Base-by-base conservation (phyloP, 2,113 vertebrate genomes). In the Tauraco erythrolophus region DNA sequence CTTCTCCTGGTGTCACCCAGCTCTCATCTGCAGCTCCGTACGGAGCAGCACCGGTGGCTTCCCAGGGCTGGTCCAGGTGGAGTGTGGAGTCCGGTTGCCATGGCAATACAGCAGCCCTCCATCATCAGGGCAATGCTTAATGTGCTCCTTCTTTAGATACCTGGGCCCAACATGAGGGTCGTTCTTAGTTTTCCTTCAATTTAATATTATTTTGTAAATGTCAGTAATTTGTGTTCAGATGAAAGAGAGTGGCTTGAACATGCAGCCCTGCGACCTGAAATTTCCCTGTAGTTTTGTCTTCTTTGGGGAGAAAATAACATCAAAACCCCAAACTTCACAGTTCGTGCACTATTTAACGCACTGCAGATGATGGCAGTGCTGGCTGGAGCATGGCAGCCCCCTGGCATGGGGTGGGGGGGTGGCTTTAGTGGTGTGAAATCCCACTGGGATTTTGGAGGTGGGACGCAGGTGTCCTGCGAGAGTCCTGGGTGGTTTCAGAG, bases 361-460 rank as follows among this genome's bases (percentile, higher is more conserved):
- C 31, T 10, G 18, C 31, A 16, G 39, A 0, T 1, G 0, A 1
- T 3, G 31, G 12, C 19, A 6, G 12, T 2, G 48, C 41, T 46
- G 82, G 4, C 24, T 33, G 60, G n/a, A 19, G 19, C 54, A 4
- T 4, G 43, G 66, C 77, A 50, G 25, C 79, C n/a, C 14, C 18
- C 35, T 9, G 54, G 31, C 21, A 4, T 11, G 31, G 10, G 5
- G 10, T 0, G 10, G 10, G 1, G 1, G 27, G 3, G 51, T 28
- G 70, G 46, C 41, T 54, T 41, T 41, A 18, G 56, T 10, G 56
- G 31, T 37, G 50, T 27, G 43, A 14, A 37, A 11, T 22, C 61
- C 46, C 33, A 3, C 4, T 0, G 8, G 33, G 19, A 17, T 37
- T 51, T 50, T 5, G 25, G 41, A 11, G n/a, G 30, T n/a, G 28